A percentile compares a stretch with the other conserved stretches of the same genome.
Conservation (phyloP, 2,113 vertebrate genomes). For the Urocitellus parryii region DNA sequence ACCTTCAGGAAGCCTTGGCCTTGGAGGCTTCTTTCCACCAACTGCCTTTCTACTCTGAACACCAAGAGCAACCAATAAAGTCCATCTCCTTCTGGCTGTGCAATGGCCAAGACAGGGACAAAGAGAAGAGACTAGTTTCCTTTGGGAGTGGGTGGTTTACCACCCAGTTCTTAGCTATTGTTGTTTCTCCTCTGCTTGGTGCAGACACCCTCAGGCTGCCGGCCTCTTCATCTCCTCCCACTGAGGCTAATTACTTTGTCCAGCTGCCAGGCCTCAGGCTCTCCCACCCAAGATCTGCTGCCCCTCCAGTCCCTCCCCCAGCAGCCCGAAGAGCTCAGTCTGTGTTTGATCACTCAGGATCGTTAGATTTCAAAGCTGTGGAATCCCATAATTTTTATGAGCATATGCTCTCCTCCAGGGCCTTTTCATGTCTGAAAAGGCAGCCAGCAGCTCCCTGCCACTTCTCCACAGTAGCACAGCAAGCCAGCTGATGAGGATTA, state of each 20-base stretch:
- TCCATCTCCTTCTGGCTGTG: not conserved
- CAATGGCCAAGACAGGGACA: not conserved
- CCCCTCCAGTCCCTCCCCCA: not conserved
- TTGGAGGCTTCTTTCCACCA: not conserved
- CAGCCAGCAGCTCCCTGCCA: slow-evolving; percentile 8
- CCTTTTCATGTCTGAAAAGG: slow-evolving; percentile 65
- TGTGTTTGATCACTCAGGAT: slow-evolving; percentile 68
- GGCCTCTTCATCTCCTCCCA: slow-evolving; percentile 53
- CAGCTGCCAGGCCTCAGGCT: not conserved
- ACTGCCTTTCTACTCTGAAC: not conserved
- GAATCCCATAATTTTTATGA: slow-evolving; percentile 72
- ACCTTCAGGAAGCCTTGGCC: not conserved
- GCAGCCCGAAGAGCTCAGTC: slow-evolving; percentile 3
- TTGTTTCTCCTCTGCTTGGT: slow-evolving; percentile 25
- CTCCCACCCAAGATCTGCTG: slow-evolving; percentile 22
- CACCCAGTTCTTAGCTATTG: slow-evolving; percentile 46
- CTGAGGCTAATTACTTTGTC: slow-evolving; percentile 64
- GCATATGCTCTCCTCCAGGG: slow-evolving; percentile 41
- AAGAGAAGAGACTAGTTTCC: not conserved
- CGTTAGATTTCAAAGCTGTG: slow-evolving; percentile 71
- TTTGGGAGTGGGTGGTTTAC: slow-evolving; percentile 42
- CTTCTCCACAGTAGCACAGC: slow-evolving; percentile 51
- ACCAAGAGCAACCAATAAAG: slow-evolving; percentile 36
- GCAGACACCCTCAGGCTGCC: slow-evolving; percentile 4
- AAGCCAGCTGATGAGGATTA: slow-evolving; percentile 50